Percentiles rank a stretch among this genome's conserved stretches.
Evolutionary conservation across 2,113 vertebrate species (phyloP).

Genomic region (pig (Sus scrofa)): T2T-Sscrofa CM000812.6:201931001-201931500

Average conservation of each 20-base stretch:
- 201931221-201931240: not conserved
- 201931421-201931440: conserved; percentile 19
- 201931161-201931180: not conserved
- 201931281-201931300: rapidly evolving
- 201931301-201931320: not conserved
- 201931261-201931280: not conserved
- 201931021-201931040: conserved; percentile 43
- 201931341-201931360: not conserved
- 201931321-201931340: not conserved
- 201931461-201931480: not conserved
- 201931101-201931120: not conserved
- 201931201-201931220: not conserved
- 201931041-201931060: conserved; percentile 43
- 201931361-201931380: not conserved
- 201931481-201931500: not conserved
- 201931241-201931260: not conserved
- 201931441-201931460: not conserved
- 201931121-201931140: conserved; percentile 6
- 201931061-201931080: conserved; percentile 46
- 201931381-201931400: not conserved
- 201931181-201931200: not conserved
- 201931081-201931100: not conserved
- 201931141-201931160: not conserved
- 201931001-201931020: conserved; percentile 53
- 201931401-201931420: not conserved